A percentile compares a stretch with the other conserved stretches of the same genome.
These are phyloP conservation scores for Alcis repandata DNA, from an alignment of 2,888 invertebrate genomes.

Conservation along the genomic window DNA sequence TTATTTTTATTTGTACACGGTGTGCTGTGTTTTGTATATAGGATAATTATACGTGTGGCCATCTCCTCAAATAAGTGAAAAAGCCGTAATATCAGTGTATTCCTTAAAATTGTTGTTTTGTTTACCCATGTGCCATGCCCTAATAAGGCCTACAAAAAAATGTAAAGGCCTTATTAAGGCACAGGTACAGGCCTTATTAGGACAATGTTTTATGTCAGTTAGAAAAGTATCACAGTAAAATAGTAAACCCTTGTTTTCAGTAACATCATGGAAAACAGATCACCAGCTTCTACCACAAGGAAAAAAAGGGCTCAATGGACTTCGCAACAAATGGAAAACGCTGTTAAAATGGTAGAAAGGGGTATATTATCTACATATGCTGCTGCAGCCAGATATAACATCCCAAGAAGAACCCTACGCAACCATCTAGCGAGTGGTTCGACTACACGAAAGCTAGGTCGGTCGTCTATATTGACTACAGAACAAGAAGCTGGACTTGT, in stretches of 20 bases:
- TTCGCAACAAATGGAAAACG: constrained; percentile 26
- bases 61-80: constrained; percentile 15
- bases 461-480: constrained; percentile 24
- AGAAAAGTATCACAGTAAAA: constrained; percentile 38
- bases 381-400: constrained; percentile 28
- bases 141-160: constrained; percentile 16
- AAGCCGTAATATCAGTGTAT: constrained; percentile 15
- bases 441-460: constrained; percentile 26
- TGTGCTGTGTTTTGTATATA: no score
- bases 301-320: neutral
- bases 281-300: constrained; percentile 36
- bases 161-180: constrained; percentile 7
- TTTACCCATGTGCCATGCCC: constrained; percentile 13
- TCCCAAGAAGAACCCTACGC: constrained; percentile 32
- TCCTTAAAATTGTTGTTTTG: constrained; percentile 9
- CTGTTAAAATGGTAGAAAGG: constrained; percentile 34
- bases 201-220: constrained; percentile 28
- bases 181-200: constrained; percentile 34
- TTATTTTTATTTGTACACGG: no score
- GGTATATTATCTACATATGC: constrained; percentile 21
- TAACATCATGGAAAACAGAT: constrained; percentile 41
- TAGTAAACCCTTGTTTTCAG: constrained; percentile 43
- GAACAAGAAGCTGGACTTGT: constrained; percentile 24
- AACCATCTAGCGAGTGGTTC: constrained; percentile 30
- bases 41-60: no score